These are phyloP conservation scores for Hemicentrotus pulcherrimus DNA, from an alignment of 35 echinoderm and acorn worm genomes.

Conservation along the genomic window DNA sequence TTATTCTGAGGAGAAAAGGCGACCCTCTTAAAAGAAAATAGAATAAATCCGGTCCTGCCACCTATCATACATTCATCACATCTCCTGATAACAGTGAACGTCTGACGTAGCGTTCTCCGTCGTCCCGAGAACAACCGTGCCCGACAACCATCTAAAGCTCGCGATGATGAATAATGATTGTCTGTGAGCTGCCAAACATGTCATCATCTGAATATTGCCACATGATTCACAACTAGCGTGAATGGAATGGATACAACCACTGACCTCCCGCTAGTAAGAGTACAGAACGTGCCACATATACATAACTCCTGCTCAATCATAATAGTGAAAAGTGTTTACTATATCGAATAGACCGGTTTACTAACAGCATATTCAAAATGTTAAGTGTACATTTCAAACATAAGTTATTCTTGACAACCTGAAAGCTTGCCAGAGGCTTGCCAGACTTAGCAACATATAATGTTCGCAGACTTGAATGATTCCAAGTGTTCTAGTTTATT, in stretches of 20 bases:
- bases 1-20: background rate
- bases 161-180: conserved; percentile 1
- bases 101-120: background rate
- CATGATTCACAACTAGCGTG: background rate
- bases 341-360: too few species aligned
- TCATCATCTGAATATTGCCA: background rate
- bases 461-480: too few species aligned
- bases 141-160: background rate
- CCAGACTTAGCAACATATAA: too few species aligned
- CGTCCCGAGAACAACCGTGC: background rate
- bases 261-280: background rate
- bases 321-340: too few species aligned
- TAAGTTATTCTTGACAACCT: too few species aligned
- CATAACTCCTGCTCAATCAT: too few species aligned
- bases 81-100: background rate
- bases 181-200: background rate
- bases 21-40: background rate
- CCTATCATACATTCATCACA: background rate
- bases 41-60: background rate
- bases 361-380: too few species aligned
- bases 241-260: background rate
- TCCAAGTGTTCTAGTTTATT: too few species aligned
- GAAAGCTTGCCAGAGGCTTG: too few species aligned
- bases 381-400: too few species aligned
- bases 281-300: background rate